Evolutionary conservation across 2,888 invertebrate genomes (phyloP).

Genomic region (Hydroisotoma schaefferi): DNA sequence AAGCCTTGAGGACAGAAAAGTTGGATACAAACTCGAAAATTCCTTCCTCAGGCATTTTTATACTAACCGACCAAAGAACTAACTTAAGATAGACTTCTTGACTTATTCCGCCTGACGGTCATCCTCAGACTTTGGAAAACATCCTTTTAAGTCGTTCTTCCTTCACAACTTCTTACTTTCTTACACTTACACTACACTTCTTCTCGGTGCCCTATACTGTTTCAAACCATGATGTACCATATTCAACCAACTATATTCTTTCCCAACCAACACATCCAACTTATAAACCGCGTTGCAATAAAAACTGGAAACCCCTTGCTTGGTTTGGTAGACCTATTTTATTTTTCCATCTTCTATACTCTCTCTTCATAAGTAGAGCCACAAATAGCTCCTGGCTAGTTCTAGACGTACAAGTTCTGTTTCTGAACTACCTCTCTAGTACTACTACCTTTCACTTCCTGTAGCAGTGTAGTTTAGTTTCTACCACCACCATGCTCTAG

Average conservation of each 20-base stretch:
- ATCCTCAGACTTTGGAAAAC: constrained; percentile 8
- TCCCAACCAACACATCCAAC: too few species aligned
- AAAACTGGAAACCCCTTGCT: too few species aligned
- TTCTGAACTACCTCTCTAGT: too few species aligned
- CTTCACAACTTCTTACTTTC: neutral
- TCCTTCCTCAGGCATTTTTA: neutral
- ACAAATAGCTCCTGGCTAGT: too few species aligned
- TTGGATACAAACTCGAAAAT: neutral
- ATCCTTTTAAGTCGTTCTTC: constrained; percentile 1
- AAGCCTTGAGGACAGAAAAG: constrained; percentile 6
- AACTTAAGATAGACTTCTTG: neutral
- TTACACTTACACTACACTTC: too few species aligned
- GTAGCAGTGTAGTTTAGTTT: too few species aligned
- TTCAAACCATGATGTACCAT: neutral
- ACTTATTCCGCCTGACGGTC: constrained; percentile 14
- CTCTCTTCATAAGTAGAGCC: too few species aligned
- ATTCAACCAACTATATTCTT: neutral
- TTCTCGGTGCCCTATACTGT: neutral
- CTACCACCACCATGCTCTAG: constrained; percentile 5
- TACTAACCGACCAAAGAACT: too few species aligned
- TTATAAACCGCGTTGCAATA: too few species aligned
- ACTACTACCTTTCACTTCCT: too few species aligned
- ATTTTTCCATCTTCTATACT: neutral
- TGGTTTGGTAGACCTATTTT: too few species aligned
- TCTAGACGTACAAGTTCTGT: too few species aligned